Percentiles rank a stretch among this genome's conserved stretches.
phyloP scores from a whole-genome alignment of 2,888 invertebrate genomes.

The Heliconius erato region DNA sequence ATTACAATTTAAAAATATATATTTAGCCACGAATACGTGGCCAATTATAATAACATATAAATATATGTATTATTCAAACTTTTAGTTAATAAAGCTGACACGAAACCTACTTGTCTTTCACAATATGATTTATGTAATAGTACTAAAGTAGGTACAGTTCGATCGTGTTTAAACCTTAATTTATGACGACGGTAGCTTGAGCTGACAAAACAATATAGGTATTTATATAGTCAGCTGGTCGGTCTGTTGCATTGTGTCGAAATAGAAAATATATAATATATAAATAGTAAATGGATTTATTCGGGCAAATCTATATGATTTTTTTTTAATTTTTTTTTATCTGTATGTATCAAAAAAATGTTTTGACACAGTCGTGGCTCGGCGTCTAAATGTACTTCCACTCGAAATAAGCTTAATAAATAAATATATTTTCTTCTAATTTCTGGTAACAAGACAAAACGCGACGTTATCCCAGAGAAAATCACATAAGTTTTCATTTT shows the following conservation, averaged over 20 bases:
- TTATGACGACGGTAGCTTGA: slow-evolving; percentile 30
- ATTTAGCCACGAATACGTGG: background rate
- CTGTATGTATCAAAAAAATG: background rate
- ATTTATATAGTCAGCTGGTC: background rate
- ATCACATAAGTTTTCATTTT: too few relatives aligned
- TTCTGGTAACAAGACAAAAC: too few relatives aligned
- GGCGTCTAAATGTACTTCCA: too few relatives aligned
- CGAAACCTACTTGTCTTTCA: slow-evolving; percentile 36
- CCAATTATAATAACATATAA: background rate
- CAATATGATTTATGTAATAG: slow-evolving; percentile 39
- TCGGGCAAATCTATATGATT: background rate
- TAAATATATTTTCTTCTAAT: too few relatives aligned
- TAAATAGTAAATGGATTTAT: background rate
- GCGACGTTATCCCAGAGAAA: too few relatives aligned
- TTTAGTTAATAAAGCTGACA: slow-evolving; percentile 20
- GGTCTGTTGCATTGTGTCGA: slow-evolving; percentile 2
- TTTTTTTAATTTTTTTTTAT: background rate
- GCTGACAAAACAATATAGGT: slow-evolving; percentile 15
- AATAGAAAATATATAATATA: background rate
- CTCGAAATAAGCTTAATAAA: too few relatives aligned
- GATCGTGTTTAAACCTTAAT: slow-evolving; percentile 36
- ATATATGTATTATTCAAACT: background rate
- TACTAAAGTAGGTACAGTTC: slow-evolving; percentile 35
- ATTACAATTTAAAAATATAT: background rate
- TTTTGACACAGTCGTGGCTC: too few relatives aligned